A percentile compares a stretch with the other conserved stretches of the same genome.
Evolutionary conservation across 1,140 invertebrate species (phyloP).

Genomic region (Danaus plexippus): DNA sequence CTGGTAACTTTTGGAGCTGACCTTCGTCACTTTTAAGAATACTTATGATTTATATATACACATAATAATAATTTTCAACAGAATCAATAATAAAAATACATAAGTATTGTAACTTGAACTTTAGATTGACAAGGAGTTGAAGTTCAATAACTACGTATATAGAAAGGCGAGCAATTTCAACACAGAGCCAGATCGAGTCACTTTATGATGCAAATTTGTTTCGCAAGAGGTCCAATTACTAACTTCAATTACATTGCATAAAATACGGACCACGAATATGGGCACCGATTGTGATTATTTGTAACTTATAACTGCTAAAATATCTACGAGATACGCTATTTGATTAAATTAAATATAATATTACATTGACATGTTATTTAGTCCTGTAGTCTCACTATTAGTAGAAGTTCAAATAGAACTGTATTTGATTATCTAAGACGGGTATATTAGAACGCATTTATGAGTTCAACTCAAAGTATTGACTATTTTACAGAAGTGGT

Average conservation of each 20-base stretch:
- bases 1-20: no score
- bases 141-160: no score
- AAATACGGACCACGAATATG: slow-evolving; percentile 10
- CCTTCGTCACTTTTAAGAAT: no score
- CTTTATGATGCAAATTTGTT: slow-evolving; percentile 37
- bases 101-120: no score
- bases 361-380: slow-evolving; percentile 4
- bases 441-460: neutral
- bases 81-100: neutral
- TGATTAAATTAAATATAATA: neutral
- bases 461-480: neutral
- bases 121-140: no score
- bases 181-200: slow-evolving; percentile 24
- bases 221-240: slow-evolving; percentile 27
- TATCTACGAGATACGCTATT: no score
- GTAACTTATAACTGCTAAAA: no score
- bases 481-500: no score
- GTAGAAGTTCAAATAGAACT: slow-evolving; percentile 1
- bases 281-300: no score
- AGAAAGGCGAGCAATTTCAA: no score
- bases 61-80: slow-evolving; percentile 4
- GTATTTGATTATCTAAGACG: neutral
- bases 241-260: slow-evolving; percentile 21
- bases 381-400: no score
- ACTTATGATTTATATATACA: no score